These are phyloP conservation scores for Tetranychus truncatus DNA, from an alignment of 2,888 invertebrate genomes.

Conservation along the genomic window DNA sequence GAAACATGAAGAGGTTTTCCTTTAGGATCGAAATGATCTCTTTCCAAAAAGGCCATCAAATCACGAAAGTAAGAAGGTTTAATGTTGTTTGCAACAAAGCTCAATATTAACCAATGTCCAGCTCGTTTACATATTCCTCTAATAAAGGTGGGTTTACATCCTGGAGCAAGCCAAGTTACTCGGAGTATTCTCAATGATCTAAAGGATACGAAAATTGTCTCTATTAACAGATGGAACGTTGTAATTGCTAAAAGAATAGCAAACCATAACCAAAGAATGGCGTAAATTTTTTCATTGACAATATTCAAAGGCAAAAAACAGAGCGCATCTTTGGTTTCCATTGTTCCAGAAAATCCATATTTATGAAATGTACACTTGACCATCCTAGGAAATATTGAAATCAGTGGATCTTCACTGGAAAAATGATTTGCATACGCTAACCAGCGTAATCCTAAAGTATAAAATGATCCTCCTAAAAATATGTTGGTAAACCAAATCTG, in stretches of 20 bases:
- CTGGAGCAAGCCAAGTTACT: conserved; percentile 4
- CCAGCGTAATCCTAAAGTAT: conserved; percentile 34
- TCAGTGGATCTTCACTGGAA: conserved; percentile 28
- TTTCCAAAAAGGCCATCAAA: background rate
- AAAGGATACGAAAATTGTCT: background rate
- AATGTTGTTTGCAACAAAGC: background rate
- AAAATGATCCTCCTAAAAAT: conserved; percentile 24
- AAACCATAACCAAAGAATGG: conserved; percentile 13
- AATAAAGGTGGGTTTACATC: background rate
- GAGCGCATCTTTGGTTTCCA: conserved; percentile 11
- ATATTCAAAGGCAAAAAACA: conserved; percentile 11
- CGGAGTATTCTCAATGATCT: background rate
- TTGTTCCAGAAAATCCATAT: conserved; percentile 56
- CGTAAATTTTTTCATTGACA: conserved; percentile 14
- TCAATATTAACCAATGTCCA: conserved; percentile 3
- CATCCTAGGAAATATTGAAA: conserved; percentile 27
- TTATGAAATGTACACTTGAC: conserved; percentile 47
- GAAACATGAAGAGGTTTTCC: conserved; percentile 2
- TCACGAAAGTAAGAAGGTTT: conserved; percentile 13
- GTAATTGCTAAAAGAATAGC: conserved; percentile 5
- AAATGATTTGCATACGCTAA: conserved; percentile 18
- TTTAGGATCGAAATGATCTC: conserved; percentile 7
- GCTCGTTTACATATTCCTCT: background rate
- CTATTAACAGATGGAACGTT: background rate
- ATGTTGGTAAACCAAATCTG: conserved; percentile 23